These are phyloP conservation scores for Xenentodon cancila DNA, from an alignment of 2,797 vertebrate genomes.

Conservation along the genomic window DNA sequence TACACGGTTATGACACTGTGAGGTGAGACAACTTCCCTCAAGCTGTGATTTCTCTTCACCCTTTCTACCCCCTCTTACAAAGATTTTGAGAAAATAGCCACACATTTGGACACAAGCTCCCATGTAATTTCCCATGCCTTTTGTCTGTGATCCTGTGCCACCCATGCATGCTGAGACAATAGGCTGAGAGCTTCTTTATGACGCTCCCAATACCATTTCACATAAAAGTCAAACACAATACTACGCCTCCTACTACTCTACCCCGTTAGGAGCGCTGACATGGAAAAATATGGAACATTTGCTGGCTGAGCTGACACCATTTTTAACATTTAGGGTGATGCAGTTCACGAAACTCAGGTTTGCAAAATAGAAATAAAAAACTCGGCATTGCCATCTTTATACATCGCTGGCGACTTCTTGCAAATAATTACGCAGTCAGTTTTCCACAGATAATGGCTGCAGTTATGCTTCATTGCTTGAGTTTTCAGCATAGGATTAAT, in stretches of 20 bases:
- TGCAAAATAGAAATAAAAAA: constrained; percentile 40
- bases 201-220: constrained; percentile 63
- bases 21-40: neutral
- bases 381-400: neutral
- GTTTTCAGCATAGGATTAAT: constrained; percentile 56
- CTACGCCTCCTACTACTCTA: constrained; percentile 23
- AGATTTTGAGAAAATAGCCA: constrained; percentile 63
- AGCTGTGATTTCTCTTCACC: neutral
- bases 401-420: constrained; percentile 11
- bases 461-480: constrained; percentile 44
- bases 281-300: constrained; percentile 29
- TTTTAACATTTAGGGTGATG: constrained; percentile 20
- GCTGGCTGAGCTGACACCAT: constrained; percentile 23
- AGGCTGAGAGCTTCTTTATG: constrained; percentile 66
- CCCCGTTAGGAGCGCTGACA: constrained; percentile 22
- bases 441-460: constrained; percentile 55
- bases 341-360: constrained; percentile 39
- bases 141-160: constrained; percentile 71
- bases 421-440: constrained; percentile 54
- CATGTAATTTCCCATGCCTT: constrained; percentile 75
- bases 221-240: constrained; percentile 42
- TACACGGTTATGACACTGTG: neutral
- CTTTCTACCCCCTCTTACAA: neutral
- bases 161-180: constrained; percentile 75
- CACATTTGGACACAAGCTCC: constrained; percentile 64